A percentile compares a stretch with the other conserved stretches of the same genome.
phyloP scores from a whole-genome alignment of 2,797 vertebrate genomes.

The Paguma larvata region DNA sequence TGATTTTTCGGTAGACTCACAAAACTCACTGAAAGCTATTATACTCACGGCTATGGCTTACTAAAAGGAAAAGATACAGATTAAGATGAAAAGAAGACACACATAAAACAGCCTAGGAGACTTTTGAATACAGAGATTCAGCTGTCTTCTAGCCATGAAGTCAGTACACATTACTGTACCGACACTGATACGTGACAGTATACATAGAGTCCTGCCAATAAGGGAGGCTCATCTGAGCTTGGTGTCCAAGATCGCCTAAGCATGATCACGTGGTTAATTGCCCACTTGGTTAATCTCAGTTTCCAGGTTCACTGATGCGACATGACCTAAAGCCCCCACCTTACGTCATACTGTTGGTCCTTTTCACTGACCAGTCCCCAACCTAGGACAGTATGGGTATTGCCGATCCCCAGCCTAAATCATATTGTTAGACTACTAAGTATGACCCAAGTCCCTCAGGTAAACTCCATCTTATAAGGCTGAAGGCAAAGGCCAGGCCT shows the following conservation, averaged over 20 bases:
- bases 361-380: not conserved
- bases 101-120: not conserved
- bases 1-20: not conserved
- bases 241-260: not conserved
- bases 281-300: not conserved
- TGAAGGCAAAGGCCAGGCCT: not conserved
- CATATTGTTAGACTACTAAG: not conserved
- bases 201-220: not conserved
- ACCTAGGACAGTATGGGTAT: not conserved
- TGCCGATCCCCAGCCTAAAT: not conserved
- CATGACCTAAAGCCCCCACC: not conserved
- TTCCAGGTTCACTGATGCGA: not conserved
- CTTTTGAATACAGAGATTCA: not conserved
- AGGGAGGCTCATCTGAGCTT: not conserved
- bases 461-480: not conserved
- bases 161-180: not conserved
- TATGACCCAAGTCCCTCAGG: not conserved
- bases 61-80: not conserved
- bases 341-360: not conserved
- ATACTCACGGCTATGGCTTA: not conserved
- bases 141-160: not conserved
- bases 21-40: not conserved
- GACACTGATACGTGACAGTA: not conserved
- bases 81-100: not conserved
- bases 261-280: not conserved